Conservation (phyloP, 2,113 vertebrate species). For the Peucedramus taeniatus region DNA sequence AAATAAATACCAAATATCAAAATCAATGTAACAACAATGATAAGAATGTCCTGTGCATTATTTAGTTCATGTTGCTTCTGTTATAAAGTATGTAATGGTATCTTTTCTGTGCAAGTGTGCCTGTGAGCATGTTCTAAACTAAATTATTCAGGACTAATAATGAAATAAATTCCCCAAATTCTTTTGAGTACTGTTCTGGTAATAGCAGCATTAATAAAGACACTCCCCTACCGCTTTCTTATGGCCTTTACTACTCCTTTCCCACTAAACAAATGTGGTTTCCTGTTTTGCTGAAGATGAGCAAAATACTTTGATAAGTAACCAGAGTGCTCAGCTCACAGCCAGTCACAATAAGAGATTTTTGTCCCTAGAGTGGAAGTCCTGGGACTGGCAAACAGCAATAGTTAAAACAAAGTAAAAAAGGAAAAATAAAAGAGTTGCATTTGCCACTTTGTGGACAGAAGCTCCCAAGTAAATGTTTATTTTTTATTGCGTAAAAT, state of each 20-base stretch:
- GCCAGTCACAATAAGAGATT: not conserved
- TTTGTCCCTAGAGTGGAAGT: not conserved
- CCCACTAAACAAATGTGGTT: not conserved
- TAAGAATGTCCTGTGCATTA: slow-evolving; percentile 29
- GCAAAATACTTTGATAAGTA: not conserved
- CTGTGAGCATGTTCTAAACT: not conserved
- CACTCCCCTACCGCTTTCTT: not conserved
- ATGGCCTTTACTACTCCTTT: not conserved
- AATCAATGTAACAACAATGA: not conserved
- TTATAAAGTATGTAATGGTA: not conserved
- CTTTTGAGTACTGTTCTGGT: not conserved
- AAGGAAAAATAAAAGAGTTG: not conserved
- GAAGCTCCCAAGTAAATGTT: not conserved
- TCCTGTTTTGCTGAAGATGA: not conserved
- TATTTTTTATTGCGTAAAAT: not conserved
- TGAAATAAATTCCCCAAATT: slow-evolving; percentile 23
- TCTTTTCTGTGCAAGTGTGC: not conserved
- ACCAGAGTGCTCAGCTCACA: not conserved
- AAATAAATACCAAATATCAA: slow-evolving; percentile 3
- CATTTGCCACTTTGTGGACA: not conserved
- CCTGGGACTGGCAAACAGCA: not conserved
- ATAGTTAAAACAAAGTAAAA: not conserved
- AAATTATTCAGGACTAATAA: not conserved
- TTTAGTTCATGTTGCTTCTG: not conserved
- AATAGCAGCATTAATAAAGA: not conserved